Evolutionary conservation across 2,888 invertebrate species (phyloP), one percentile per base, ranked within the genome.

Genomic region (Argyresthia albistria): DNA sequence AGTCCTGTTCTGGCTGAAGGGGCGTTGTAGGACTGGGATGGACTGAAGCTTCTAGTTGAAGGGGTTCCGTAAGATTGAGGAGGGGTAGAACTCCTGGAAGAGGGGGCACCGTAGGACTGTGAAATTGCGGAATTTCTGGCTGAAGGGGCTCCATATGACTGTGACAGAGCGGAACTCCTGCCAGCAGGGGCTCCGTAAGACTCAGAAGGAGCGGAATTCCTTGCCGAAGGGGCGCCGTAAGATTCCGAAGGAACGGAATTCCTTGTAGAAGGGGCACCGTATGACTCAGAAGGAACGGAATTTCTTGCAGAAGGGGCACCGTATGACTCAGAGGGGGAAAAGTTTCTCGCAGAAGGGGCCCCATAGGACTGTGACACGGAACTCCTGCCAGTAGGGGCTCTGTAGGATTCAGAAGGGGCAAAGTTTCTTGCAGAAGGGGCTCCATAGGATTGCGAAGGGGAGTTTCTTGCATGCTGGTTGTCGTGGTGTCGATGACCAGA

Each of bases 181-280:
- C 52, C 35, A 1, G 57, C 56, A 39, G 89, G 88, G n/a, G 76
- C 81, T 37, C 88, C 88, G 57, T 89, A 89, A 53, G 80, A 81
- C 53, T 80, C 75, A 51, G 87, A 80, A 4, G 76, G 74, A 8
- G 25, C 39, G 11, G 65, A 46, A 15, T 55, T 8, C 48, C 52
- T 36, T 49, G 52, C 35, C 10, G 53, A 50, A 8, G 66, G 65
- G 1, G 62, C 60, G 8, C 64, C 63, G 37, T 63, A 63, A 16
- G 57, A 43, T 48, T 63, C 61, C n/a, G 59, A 61, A 6, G 56
- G 14, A 42, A 51, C 46, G 51, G 52, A 15, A 11, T 45, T 15
- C 14, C 14, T 15, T 37, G 73, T 58, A 50, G 60, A 53, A 12
- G 66, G 66, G 1, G 57, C 57, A 1, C 63, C 62, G 43, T 66